Evolutionary conservation across 1,140 invertebrate species (phyloP), one percentile per base, ranked within the genome.

Genomic region (Drosophila nasuta): DNA sequence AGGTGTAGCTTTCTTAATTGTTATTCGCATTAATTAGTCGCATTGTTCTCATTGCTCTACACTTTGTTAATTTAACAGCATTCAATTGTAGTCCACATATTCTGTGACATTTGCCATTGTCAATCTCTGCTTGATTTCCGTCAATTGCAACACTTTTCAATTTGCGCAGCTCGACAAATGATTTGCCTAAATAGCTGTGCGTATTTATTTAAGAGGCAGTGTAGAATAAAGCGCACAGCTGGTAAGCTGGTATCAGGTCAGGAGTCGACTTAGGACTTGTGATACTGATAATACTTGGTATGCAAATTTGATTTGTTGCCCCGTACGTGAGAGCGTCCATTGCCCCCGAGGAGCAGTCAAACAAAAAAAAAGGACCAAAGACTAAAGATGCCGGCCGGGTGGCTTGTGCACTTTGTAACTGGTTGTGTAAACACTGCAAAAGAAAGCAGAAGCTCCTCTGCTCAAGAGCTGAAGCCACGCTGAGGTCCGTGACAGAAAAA

Each of bases 401-500:
- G 83, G 85, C 85, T 88, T 89, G 74, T 83, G 83, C 85, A 89
- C 85, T 89, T 89, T 89, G 85, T 89, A 89, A 89, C 81, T 89
- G 85, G 85, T 89, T 89, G 81, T 89, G 85, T 89, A 89, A 89
- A 89, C 85, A 88, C 85, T 89, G 56, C 52, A 62, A 73, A 25
- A 73, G 67, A 77, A 73, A 66, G 75, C 69, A 49, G 43, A n/a
- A 51, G 43, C 48, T 41, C 28, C 7, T 25, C 20, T n/a, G 51
- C 49, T 10, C 20, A 43, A 35, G 35, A 10, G 17, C 25, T 7
- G 41, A 30, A 48, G 62, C 66, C 57, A 62, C 66, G 69, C 20
- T 49, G 48, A 62, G 49, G 71, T 62, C 66, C 70, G 63, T 67
- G 58, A 58, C 54, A 73, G 25, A 52, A 66, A 45, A 54, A 43